Percentiles rank a stretch among this genome's conserved stretches.
Evolutionary conservation across 1,140 invertebrate species (phyloP).

Genomic region (Aphelenchoides fujianensis): DNA sequence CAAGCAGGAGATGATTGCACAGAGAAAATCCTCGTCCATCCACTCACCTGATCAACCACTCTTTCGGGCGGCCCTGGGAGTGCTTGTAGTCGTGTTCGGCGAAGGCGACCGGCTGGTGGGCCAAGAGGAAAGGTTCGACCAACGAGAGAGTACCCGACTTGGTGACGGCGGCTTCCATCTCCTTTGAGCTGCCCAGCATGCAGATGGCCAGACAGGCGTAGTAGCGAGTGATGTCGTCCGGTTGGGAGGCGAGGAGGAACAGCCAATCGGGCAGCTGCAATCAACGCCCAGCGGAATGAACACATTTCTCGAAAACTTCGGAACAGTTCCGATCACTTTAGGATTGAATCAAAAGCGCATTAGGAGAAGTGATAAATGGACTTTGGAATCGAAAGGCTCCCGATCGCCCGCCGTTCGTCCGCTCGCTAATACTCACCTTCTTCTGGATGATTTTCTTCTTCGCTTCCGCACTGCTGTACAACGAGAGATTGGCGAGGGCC

Average conservation of each 20-base stretch:
- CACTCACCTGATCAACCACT: constrained; percentile 70
- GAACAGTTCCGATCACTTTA: constrained; percentile 17
- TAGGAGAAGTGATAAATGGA: not conserved
- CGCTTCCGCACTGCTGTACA: constrained; percentile 93
- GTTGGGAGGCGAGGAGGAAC: constrained; percentile 91
- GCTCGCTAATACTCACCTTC: constrained; percentile 55
- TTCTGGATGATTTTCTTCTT: constrained; percentile 95
- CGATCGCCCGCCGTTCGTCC: not conserved
- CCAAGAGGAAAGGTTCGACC: constrained; percentile 90
- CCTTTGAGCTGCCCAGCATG: constrained; percentile 91
- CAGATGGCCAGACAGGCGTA: constrained; percentile 96
- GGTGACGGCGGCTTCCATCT: constrained; percentile 90
- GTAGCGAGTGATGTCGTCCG: constrained; percentile 81
- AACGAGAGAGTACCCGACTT: constrained; percentile 90
- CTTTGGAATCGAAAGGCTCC: not conserved
- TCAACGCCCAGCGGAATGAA: not conserved
- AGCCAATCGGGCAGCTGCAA: constrained; percentile 85
- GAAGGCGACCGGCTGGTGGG: constrained; percentile 89
- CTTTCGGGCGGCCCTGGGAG: constrained; percentile 90
- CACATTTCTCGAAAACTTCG: not conserved
- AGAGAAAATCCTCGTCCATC: not conserved
- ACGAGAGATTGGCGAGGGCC: constrained; percentile 87
- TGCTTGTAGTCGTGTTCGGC: constrained; percentile 81
- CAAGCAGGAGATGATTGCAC: constrained; percentile 62
- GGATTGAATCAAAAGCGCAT: not conserved